Evolutionary conservation across 2,113 vertebrate genomes (phyloP).

Genomic region (Corvus cornix): DNA sequence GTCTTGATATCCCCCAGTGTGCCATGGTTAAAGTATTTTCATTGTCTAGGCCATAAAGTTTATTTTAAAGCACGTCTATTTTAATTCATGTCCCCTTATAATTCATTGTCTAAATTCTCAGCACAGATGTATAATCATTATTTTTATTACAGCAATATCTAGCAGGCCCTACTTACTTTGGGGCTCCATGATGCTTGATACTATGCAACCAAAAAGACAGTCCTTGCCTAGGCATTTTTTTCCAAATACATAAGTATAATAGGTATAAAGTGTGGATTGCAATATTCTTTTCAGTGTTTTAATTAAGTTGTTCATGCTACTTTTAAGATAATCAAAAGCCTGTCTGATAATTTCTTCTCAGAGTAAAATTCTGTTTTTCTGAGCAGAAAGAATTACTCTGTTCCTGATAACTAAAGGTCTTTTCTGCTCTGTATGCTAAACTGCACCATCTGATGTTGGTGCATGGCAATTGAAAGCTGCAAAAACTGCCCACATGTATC

Average conservation of each 20-base stretch:
- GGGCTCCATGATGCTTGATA: background rate
- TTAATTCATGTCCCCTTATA: background rate
- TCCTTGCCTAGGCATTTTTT: background rate
- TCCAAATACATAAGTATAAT: background rate
- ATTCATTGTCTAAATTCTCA: background rate
- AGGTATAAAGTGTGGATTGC: background rate
- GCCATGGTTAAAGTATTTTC: background rate
- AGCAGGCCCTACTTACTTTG: background rate
- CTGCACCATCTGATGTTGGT: background rate
- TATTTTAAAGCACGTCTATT: background rate
- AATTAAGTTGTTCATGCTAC: background rate
- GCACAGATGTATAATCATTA: background rate
- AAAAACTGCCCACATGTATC: background rate
- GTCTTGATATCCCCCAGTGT: background rate
- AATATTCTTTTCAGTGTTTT: background rate
- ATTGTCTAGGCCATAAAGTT: background rate
- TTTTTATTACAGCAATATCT: background rate
- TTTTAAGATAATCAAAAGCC: background rate
- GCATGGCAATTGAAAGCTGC: background rate
- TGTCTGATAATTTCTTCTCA: background rate
- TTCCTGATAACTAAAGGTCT: background rate
- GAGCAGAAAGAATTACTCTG: background rate
- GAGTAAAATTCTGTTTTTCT: background rate
- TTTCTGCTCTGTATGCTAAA: background rate
- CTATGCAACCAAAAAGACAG: background rate